Base-by-base conservation (phyloP, 2,888 invertebrate species). In the Malthinus flaveolus region DNA sequence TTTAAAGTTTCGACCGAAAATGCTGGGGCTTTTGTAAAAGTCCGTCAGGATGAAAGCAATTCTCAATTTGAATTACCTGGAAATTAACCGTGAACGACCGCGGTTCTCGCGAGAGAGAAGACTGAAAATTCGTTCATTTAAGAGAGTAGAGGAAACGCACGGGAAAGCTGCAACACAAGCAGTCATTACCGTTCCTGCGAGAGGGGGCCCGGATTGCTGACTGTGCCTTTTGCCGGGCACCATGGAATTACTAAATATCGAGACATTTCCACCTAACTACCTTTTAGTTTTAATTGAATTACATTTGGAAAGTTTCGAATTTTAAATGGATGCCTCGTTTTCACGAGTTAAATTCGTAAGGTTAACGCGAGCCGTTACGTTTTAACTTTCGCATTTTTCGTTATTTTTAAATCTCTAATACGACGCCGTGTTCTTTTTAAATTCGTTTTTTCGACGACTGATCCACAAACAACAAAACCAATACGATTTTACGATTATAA, bases 31-130 rank as follows among this genome's bases (percentile, higher is more conserved):
- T 68, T 69, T 66, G 64, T 63, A 59, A 62, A 68, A 66, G 64
- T 60, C 56, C 61, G 55, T 53, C 52, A 61, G 66, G 68, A 66
- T 67, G 67, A 66, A 71, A 71, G 72, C 68, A 69, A 71, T 73
- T 72, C 71, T 68, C 71, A 68, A 71, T 72, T 72, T 67, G 73
- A 72, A 74, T 74, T 74, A 74, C 74, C 74, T 74, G 75, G 72
- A 74, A 75, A 75, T 74, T 74, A 74, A 73, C 71, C 72, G 73
- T 73, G 74, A 74, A 74, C 70, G 64, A 59, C 60, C 56, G 52
- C 56, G 56, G 56, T 52, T 60, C 55, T 66, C 62, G 63, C 61
- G 65, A 64, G 64, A 61, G 58, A 65, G 63, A 68, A 69, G 63
- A 67, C 60, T 46, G 56, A 60, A 60, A 66, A 64, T 59, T 57